A percentile compares a stretch with the other conserved stretches of the same genome.
Conservation (phyloP, 1,140 invertebrate genomes). For the Parasteatoda tepidariorum region DNA sequence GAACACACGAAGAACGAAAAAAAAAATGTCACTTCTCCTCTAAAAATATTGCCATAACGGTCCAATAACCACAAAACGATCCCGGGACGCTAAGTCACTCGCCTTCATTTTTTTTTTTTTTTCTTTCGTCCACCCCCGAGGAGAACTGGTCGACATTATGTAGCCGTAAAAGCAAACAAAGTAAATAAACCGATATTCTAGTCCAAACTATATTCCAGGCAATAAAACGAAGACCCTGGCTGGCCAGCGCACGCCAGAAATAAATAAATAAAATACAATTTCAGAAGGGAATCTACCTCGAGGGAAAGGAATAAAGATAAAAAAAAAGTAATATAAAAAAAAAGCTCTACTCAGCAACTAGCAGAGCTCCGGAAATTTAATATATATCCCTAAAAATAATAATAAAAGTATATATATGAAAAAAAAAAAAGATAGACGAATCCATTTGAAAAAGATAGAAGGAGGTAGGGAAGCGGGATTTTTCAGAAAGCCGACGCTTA, state of each 20-base stretch:
- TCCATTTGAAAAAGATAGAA: slow-evolving; percentile 46
- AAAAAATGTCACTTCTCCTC: not conserved
- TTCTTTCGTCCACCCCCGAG: not conserved
- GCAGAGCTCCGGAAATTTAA: slow-evolving; percentile 58
- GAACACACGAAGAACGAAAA: not conserved
- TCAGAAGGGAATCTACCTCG: not conserved
- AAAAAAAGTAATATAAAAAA: not conserved
- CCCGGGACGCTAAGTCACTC: not conserved
- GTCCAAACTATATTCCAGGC: slow-evolving; percentile 28
- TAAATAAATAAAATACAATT: slow-evolving; percentile 12
- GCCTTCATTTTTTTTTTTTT: too few relatives aligned
- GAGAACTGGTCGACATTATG: not conserved
- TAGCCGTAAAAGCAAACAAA: slow-evolving; percentile 5
- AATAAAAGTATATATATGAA: slow-evolving; percentile 15
- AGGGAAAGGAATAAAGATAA: not conserved
- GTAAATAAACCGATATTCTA: slow-evolving; percentile 44
- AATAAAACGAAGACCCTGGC: slow-evolving; percentile 38
- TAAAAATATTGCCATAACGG: not conserved
- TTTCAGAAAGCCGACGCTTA: slow-evolving; percentile 47
- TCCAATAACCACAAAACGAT: not conserved
- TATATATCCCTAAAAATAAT: slow-evolving; percentile 54
- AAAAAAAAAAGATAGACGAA: slow-evolving; percentile 30
- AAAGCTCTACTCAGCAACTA: slow-evolving; percentile 31
- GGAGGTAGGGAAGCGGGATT: slow-evolving; percentile 5
- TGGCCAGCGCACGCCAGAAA: not conserved